These are phyloP conservation scores for Hydropsyche tenuis DNA, from an alignment of 1,140 invertebrate genomes.

Conservation along the genomic window DNA sequence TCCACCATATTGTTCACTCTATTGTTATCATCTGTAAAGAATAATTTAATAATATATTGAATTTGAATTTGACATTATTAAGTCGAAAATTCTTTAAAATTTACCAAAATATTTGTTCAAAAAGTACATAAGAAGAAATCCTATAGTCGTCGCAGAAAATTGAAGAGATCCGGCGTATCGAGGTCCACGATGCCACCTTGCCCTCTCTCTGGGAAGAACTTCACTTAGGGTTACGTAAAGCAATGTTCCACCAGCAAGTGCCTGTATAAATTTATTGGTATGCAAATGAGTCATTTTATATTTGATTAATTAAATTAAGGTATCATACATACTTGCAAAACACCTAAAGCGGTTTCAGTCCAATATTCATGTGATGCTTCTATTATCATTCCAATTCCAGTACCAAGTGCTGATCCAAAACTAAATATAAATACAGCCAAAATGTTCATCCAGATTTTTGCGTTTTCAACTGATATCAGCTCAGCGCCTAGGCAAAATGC, in stretches of 20 bases:
- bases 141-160: constrained; percentile 64
- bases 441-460: constrained; percentile 62
- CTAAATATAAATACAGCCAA: constrained; percentile 70
- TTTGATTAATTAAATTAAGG: background rate
- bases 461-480: constrained; percentile 62
- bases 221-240: constrained; percentile 93
- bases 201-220: constrained; percentile 81
- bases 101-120: constrained; percentile 61
- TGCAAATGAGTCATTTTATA: background rate
- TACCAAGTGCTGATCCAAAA: constrained; percentile 70
- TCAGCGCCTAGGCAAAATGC: constrained; percentile 79
- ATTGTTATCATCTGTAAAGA: no score
- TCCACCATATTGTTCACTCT: no score
- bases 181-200: constrained; percentile 66
- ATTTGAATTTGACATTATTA: no score
- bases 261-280: constrained; percentile 56
- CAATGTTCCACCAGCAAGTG: constrained; percentile 87
- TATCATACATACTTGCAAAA: constrained; percentile 62
- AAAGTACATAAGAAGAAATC: constrained; percentile 68
- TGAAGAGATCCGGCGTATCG: constrained; percentile 67
- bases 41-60: no score
- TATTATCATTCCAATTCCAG: constrained; percentile 69
- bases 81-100: background rate
- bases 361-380: constrained; percentile 58
- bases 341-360: constrained; percentile 61